Percentiles rank a stretch among this genome's conserved stretches.
phyloP scores from a whole-genome alignment of 1,140 invertebrate species.

The Pseudachorutes palmiensis region DNA sequence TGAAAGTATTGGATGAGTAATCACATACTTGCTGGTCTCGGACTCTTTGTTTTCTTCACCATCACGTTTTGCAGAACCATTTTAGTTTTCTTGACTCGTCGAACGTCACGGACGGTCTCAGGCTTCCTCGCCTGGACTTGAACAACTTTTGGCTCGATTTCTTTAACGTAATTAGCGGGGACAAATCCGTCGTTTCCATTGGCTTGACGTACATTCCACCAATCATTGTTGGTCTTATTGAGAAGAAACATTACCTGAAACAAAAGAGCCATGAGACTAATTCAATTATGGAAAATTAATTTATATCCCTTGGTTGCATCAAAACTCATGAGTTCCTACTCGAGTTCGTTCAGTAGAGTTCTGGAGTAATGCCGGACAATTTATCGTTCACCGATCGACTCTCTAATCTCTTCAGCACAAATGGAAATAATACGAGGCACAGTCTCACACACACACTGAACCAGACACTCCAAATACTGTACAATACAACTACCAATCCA shows the following conservation, averaged over 20 bases:
- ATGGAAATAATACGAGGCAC: background rate
- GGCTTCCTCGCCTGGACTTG: constrained; percentile 72
- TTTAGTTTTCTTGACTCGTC: constrained; percentile 81
- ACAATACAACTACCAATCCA: background rate
- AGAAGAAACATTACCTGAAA: constrained; percentile 75
- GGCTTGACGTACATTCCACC: constrained; percentile 92
- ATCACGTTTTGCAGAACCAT: constrained; percentile 76
- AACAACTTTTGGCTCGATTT: constrained; percentile 77
- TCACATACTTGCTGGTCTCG: constrained; percentile 39
- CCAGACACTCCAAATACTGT: background rate
- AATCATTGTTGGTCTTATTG: constrained; percentile 91
- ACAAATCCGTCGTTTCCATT: constrained; percentile 92
- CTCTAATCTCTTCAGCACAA: background rate
- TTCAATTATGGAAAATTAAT: background rate
- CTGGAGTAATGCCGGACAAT: background rate
- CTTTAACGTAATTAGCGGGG: constrained; percentile 91
- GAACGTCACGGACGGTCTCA: constrained; percentile 70
- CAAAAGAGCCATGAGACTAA: constrained; percentile 4
- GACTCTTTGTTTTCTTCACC: constrained; percentile 44
- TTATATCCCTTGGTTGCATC: background rate
- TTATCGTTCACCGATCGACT: background rate
- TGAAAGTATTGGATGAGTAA: too few species aligned
- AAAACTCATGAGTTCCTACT: background rate
- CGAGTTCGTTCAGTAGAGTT: background rate
- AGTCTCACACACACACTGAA: background rate